Evolutionary conservation across 2,113 vertebrate genomes (phyloP).

Genomic region (Phasianus colchicus): DNA sequence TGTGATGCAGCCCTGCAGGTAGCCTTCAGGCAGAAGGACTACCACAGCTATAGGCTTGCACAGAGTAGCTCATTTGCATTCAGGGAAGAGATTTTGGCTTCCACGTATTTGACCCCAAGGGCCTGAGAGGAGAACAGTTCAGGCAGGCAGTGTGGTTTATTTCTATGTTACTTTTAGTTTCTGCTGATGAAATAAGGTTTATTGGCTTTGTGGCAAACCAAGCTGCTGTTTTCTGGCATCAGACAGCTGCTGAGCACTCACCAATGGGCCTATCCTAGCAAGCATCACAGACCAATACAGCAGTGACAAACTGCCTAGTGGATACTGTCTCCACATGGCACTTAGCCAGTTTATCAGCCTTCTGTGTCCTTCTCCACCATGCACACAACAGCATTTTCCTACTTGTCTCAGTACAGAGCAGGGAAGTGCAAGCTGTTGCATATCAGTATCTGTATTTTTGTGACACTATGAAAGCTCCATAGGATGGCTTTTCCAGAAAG

Average conservation of each 20-base stretch:
- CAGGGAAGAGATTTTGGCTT: background rate
- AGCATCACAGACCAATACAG: background rate
- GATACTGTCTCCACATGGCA: background rate
- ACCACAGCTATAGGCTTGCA: fast-evolving
- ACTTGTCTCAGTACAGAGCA: background rate
- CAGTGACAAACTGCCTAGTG: background rate
- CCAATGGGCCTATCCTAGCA: background rate
- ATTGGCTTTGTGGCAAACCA: background rate
- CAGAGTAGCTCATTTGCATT: fast-evolving
- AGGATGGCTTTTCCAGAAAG: background rate
- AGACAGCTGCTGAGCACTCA: background rate
- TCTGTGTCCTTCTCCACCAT: background rate
- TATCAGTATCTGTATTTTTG: background rate
- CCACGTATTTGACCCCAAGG: fast-evolving
- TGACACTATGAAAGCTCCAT: background rate
- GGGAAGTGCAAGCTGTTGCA: background rate
- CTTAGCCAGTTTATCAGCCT: background rate
- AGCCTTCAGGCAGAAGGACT: fast-evolving
- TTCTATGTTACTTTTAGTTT: background rate
- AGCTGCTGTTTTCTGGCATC: background rate
- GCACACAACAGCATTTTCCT: background rate
- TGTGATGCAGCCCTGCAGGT: background rate
- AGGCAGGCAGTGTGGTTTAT: background rate
- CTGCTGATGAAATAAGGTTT: background rate
- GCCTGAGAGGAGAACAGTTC: background rate